These are phyloP conservation scores for Aporrectodea caliginosa DNA, from an alignment of 1,140 invertebrate genomes.

Conservation along the genomic window DNA sequence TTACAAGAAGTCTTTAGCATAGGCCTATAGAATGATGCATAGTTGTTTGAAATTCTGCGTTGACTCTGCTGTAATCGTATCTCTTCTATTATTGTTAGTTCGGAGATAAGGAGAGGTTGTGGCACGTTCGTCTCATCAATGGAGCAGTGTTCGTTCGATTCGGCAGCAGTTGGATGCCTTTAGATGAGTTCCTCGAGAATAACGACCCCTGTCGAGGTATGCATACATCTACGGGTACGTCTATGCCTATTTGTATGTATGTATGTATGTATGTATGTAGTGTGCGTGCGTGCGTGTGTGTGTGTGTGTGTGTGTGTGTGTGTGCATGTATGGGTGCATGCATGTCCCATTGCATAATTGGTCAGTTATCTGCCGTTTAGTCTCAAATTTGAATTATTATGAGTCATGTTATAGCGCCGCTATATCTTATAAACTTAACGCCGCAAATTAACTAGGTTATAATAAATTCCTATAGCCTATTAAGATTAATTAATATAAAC, in stretches of 20 bases:
- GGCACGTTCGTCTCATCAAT: constrained; percentile 72
- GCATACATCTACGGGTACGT: constrained; percentile 7
- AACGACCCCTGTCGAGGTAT: constrained; percentile 74
- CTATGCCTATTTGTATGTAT: background rate
- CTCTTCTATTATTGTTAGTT: constrained; percentile 66
- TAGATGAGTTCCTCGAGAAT: constrained; percentile 83
- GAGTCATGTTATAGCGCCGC: background rate
- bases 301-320: background rate
- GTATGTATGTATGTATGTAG: constrained; percentile 7
- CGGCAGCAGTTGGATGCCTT: constrained; percentile 84
- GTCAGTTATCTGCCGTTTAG: background rate
- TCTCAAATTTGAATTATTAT: background rate
- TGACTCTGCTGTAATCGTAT: background rate
- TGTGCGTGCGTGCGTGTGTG: background rate
- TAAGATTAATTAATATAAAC: background rate
- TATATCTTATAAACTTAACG: background rate
- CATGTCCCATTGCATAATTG: too few relatives aligned
- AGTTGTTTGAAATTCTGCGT: too few relatives aligned
- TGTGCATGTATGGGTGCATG: too few relatives aligned
- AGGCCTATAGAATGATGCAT: too few relatives aligned
- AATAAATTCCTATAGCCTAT: background rate
- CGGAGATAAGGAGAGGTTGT: constrained; percentile 93
- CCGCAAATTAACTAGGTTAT: too few relatives aligned
- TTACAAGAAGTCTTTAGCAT: too few relatives aligned
- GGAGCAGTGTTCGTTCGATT: constrained; percentile 82